Percentiles rank a stretch among this genome's conserved stretches.
Evolutionary conservation across 37 sponge, comb jelly and placozoan genomes (phyloP).

Genomic region (Oopsacas minuta): DNA sequence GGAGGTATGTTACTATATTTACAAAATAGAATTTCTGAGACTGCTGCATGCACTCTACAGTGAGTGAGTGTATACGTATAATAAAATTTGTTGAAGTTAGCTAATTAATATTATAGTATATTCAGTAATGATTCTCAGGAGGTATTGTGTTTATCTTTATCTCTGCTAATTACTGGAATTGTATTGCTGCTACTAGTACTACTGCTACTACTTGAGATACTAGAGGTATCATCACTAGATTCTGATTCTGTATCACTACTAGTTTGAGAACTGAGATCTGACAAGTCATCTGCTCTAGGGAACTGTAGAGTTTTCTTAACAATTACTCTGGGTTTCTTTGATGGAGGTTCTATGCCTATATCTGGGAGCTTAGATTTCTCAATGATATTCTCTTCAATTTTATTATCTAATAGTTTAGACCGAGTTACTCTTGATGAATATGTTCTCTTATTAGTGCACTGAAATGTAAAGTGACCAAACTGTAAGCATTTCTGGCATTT

Average conservation of each 20-base stretch:
- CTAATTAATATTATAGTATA: no score
- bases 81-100: no score
- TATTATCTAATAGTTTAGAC: not conserved
- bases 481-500: constrained; percentile 74
- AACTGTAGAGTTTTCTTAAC: not conserved
- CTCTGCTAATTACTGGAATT: no score
- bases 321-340: not conserved
- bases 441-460: constrained; percentile 66
- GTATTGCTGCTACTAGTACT: not conserved
- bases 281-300: not conserved
- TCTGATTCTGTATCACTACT: not conserved
- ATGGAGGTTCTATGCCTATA: not conserved
- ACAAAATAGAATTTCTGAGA: no score
- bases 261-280: not conserved
- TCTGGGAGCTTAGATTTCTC: not conserved
- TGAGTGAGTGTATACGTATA: no score
- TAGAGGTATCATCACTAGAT: not conserved
- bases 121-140: no score
- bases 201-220: not conserved
- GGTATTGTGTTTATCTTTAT: no score
- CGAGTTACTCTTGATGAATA: constrained; percentile 19
- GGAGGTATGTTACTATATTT: no score
- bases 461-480: constrained; percentile 68
- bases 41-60: no score
- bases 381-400: not conserved